Percentiles rank a stretch among this genome's conserved stretches.
Conservation (phyloP, 2,888 invertebrate genomes). For the Heliconius erato region DNA sequence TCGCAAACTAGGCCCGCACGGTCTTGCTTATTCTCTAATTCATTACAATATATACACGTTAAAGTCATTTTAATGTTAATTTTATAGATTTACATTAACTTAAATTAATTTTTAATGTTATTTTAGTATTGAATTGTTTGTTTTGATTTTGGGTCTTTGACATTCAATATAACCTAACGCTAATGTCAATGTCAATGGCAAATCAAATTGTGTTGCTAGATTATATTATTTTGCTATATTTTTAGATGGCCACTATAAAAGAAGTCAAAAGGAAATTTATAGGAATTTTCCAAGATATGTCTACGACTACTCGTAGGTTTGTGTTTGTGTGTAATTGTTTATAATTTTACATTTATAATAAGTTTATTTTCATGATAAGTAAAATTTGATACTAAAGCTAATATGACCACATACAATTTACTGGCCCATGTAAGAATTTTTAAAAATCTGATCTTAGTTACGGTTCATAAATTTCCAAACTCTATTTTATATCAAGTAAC, state of each 20-base stretch:
- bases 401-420: no score
- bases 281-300: no score
- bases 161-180: slow-evolving; percentile 6
- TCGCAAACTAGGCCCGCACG: slow-evolving; percentile 87
- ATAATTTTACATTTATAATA: no score
- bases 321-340: no score
- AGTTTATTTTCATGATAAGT: no score
- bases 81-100: background rate
- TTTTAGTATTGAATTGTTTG: slow-evolving; percentile 15
- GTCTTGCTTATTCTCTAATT: slow-evolving; percentile 81
- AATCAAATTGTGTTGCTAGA: slow-evolving; percentile 1
- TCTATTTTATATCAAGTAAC: background rate
- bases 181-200: slow-evolving; percentile 14
- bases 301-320: no score
- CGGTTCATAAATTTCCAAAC: background rate
- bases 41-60: slow-evolving; percentile 87
- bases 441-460: background rate
- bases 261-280: background rate
- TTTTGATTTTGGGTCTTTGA: slow-evolving; percentile 27
- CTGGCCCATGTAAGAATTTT: no score
- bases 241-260: background rate
- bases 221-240: background rate
- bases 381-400: no score
- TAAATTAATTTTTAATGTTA: background rate
- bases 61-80: slow-evolving; percentile 43